A percentile compares a stretch with the other conserved stretches of the same genome.
These are phyloP conservation scores for Clostera curtula DNA, from an alignment of 2,888 invertebrate species.

Conservation along the genomic window DNA sequence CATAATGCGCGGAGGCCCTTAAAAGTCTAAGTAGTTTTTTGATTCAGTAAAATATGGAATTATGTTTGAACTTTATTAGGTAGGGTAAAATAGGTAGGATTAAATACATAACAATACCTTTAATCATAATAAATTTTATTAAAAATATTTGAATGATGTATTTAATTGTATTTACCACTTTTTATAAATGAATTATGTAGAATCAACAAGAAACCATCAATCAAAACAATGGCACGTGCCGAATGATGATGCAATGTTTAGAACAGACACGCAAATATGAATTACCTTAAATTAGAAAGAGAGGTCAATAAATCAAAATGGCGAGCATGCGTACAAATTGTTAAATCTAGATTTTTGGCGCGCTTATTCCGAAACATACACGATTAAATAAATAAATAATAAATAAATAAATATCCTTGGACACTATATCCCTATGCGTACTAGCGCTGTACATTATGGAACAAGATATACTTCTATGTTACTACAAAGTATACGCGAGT, in stretches of 20 bases:
- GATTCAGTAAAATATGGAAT: no score
- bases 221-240: not conserved
- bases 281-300: not conserved
- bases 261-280: not conserved
- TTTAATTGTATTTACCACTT: no score
- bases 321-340: not conserved
- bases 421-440: not conserved
- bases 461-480: not conserved
- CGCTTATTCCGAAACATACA: not conserved
- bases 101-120: no score
- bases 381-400: no score
- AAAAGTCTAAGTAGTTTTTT: no score
- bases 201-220: not conserved
- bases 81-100: no score
- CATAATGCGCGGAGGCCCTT: no score
- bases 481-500: constrained; percentile 1
- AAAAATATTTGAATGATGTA: no score
- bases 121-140: no score
- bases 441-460: not conserved
- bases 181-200: no score
- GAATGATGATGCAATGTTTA: not conserved
- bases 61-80: no score
- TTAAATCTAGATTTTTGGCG: not conserved
- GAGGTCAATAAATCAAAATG: not conserved
- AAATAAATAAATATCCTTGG: no score